Evolutionary conservation across 2,888 invertebrate genomes (phyloP), one percentile per base, ranked within the genome.

Genomic region (Liopterus haemorrhoidalis): DNA sequence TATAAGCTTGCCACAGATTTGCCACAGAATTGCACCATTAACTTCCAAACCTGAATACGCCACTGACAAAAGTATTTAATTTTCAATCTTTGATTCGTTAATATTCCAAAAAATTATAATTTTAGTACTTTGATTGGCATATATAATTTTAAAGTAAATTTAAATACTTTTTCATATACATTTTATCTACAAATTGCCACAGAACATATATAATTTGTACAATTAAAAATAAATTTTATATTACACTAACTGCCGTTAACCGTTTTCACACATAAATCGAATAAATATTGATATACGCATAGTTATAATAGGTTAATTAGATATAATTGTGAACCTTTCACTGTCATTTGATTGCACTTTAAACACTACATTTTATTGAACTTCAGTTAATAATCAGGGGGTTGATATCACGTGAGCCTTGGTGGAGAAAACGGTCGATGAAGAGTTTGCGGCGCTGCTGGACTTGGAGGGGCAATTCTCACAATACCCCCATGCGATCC

Each of bases 391-490:
- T 39, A 48, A 16, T 48, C 45, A 15, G 44, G 41, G 21, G 50
- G 50, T 43, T 54, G 57, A 57, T 68, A 69, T 69, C 69, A 69
- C 69, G 69, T 68, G 54, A 69, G 56, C 52, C 67, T 59, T 8
- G 66, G 59, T 18, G 69, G 69, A 32, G 69, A 68, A 54, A 69
- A 69, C 37, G 69, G 69, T 55, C 69, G 59, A 52, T 69, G 69
- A 43, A 69, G 52, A 11, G 60, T 48, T 5, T 65, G 63, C 16
- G 61, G 61, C 18, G 58, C 58, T 21, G 55, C 49, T 3, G 66
- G 61, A 41, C 60, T 65, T n/a, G 63, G 61, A 6, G 65, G 60
- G 5, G 68, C 67, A 56, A 69, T 67, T 51, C 68, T 54, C 11
- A 68, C 67, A 22, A 68, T 68, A 4, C 67, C 68, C 16, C 61